A percentile compares a stretch with the other conserved stretches of the same genome.
These are phyloP conservation scores for Melanerpes formicivorus DNA, from an alignment of 2,113 vertebrate genomes.

Conservation along the genomic window DNA sequence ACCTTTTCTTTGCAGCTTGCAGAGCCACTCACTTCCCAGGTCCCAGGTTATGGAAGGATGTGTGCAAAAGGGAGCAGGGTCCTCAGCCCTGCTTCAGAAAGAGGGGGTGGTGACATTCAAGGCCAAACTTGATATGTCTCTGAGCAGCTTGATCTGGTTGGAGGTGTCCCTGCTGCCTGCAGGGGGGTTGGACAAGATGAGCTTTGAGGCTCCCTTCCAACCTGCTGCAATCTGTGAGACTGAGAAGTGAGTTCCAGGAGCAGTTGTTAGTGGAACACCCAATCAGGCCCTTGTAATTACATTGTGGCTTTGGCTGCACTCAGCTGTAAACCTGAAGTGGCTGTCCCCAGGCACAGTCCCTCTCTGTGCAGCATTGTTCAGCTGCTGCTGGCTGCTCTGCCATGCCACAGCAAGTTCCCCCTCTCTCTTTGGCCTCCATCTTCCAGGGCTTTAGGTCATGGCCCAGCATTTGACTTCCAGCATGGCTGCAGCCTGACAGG, in stretches of 20 bases:
- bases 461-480: background rate
- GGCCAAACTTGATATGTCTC: too few relatives aligned
- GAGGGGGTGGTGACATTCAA: too few relatives aligned
- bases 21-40: too few relatives aligned
- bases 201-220: too few relatives aligned
- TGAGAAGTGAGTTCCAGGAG: background rate
- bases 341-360: background rate
- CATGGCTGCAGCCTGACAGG: background rate
- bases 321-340: background rate
- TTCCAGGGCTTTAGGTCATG: background rate
- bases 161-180: too few relatives aligned
- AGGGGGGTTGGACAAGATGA: too few relatives aligned
- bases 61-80: too few relatives aligned
- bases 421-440: background rate
- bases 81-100: too few relatives aligned
- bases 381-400: background rate
- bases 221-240: too few relatives aligned
- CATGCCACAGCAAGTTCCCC: background rate
- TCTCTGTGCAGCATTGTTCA: background rate
- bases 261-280: background rate
- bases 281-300: background rate
- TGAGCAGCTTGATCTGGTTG: too few relatives aligned
- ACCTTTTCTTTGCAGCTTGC: too few relatives aligned
- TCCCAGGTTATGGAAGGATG: too few relatives aligned
- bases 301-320: background rate